A percentile compares a stretch with the other conserved stretches of the same genome.
These are phyloP conservation scores for Pherbina coryleti DNA, from an alignment of 2,888 invertebrate species.

Conservation along the genomic window DNA sequence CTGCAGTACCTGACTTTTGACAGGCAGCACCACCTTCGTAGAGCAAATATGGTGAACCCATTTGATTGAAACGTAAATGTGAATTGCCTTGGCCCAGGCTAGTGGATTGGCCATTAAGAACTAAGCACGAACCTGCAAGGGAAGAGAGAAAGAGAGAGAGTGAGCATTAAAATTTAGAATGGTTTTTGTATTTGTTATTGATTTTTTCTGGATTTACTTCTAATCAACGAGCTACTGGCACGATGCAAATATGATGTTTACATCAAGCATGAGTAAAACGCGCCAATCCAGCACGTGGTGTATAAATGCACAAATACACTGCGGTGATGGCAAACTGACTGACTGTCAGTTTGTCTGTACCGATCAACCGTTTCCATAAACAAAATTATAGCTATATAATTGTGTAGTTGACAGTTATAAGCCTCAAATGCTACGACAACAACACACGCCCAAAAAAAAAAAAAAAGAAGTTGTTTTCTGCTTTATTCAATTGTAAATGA, in stretches of 20 bases:
- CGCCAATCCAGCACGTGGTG: too few relatives aligned
- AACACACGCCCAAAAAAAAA: not conserved
- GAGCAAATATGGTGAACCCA: conserved; percentile 66
- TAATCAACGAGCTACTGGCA: too few relatives aligned
- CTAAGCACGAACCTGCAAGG: conserved; percentile 62
- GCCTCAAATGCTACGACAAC: not conserved
- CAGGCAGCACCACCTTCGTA: conserved; percentile 65
- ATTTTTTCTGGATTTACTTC: too few relatives aligned
- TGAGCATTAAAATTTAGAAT: not conserved
- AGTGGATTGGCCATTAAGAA: conserved; percentile 56
- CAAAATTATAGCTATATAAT: not conserved
- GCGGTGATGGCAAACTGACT: too few relatives aligned
- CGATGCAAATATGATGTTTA: too few relatives aligned
- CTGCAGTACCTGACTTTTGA: conserved; percentile 41
- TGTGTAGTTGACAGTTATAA: not conserved
- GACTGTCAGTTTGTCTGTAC: not conserved
- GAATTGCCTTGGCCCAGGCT: conserved; percentile 63
- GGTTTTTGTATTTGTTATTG: not conserved
- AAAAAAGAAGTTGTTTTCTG: not conserved
- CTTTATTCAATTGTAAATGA: conserved; percentile 45
- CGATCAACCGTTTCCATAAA: too few relatives aligned
- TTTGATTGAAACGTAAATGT: conserved; percentile 65
- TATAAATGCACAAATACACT: too few relatives aligned
- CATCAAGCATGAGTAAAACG: too few relatives aligned
- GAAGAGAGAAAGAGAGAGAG: not conserved